Base-by-base conservation (phyloP, 2,113 vertebrate species). In the Panthera tigris region DNA sequence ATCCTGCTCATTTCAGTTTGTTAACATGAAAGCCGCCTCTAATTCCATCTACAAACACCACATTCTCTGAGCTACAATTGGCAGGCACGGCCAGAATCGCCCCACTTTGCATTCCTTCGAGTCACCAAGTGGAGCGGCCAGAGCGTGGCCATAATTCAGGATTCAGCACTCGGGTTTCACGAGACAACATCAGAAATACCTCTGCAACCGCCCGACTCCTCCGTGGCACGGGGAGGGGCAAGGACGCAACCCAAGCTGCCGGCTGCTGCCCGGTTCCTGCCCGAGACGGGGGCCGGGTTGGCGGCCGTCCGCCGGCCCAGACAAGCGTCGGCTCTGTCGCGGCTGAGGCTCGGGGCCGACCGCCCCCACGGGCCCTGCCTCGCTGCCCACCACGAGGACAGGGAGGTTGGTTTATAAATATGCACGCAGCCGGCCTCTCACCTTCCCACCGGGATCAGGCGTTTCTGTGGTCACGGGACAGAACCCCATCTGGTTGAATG, bases 391-490 rank as follows among this genome's bases (percentile, higher is more conserved):
- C 99, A 98, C 98, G 98, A 99, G 98, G 99, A 99, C 98, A 98
- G 98, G 98, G 99, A 98, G 98, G 98, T 98, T 97, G 98, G 99
- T 99, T 98, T 99, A 99, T 99, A 99, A 99, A 99, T 99, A 99
- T 84, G 98, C 99, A 98, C 98, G 98, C 98, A 98, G 98, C 98
- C 96, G 97, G 98, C 99, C 99, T 98, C 98, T 98, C 97, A 99
- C 76, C 98, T 99, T 98, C 98, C 99, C 99, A 98, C 98, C 98
- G 98, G 98, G 99, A 98, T 98, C 98, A 98, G 98, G 98, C 98
- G 95, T 98, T 99, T 98, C 98, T 99, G 99, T 98, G 99, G 99
- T 98, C 99, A 98, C 90, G 48, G 27, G 66, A 98, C 98, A 97
- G 97, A 99, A 99, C 98, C 98, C 96, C 97, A 92, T 93, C 13